These are phyloP conservation scores for Clarias macrocephalus DNA, from an alignment of 2,113 vertebrate genomes.

Conservation along the genomic window DNA sequence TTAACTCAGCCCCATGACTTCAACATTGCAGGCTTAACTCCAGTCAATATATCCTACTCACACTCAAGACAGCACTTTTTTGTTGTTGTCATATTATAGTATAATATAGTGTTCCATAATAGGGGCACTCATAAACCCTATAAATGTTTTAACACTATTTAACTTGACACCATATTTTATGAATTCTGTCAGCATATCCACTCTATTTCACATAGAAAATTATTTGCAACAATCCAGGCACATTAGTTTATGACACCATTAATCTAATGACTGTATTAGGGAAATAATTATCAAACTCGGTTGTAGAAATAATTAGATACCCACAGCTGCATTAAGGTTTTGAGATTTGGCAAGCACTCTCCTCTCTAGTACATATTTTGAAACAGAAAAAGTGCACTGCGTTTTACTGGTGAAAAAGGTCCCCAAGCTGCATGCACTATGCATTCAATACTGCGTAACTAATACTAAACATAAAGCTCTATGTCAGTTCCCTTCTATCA, in stretches of 20 bases:
- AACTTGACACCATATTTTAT: background rate
- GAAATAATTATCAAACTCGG: constrained; percentile 59
- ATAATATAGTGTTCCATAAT: background rate
- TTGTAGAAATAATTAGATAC: constrained; percentile 62
- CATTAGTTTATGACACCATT: constrained; percentile 60
- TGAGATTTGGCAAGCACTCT: constrained; percentile 41
- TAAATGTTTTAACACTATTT: background rate
- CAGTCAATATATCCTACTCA: background rate
- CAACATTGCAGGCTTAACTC: background rate
- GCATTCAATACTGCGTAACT: background rate
- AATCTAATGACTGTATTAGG: constrained; percentile 47
- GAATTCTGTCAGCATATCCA: constrained; percentile 13
- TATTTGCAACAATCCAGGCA: constrained; percentile 44
- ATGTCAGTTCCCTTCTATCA: background rate
- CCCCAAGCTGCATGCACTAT: constrained; percentile 15
- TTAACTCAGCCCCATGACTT: background rate
- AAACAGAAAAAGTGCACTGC: constrained; percentile 56
- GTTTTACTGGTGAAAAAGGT: constrained; percentile 43
- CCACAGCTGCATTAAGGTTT: constrained; percentile 51
- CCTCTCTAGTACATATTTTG: constrained; percentile 60
- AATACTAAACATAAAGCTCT: constrained; percentile 20
- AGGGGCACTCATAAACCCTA: background rate
- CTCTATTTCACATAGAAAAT: constrained; percentile 6
- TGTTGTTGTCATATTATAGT: background rate
- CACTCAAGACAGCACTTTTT: background rate